Evolutionary conservation across 2,797 vertebrate genomes (phyloP).

Genomic region (Dryobates pubescens): DNA sequence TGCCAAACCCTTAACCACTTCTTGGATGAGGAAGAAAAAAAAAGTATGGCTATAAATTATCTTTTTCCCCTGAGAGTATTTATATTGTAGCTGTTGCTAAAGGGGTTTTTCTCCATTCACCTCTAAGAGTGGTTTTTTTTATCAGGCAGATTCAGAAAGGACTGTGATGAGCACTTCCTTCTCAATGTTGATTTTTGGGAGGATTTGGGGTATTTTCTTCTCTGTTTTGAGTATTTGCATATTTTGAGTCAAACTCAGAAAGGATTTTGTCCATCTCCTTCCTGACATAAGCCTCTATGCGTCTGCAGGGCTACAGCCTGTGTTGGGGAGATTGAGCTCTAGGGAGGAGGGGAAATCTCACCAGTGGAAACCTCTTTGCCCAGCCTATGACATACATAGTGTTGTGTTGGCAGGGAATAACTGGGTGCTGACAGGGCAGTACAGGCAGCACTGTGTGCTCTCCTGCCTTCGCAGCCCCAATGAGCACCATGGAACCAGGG

Average conservation of each 20-base stretch:
- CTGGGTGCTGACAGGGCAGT: background rate
- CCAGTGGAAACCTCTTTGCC: background rate
- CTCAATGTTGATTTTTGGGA: background rate
- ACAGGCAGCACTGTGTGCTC: background rate
- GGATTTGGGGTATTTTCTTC: background rate
- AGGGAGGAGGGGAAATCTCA: background rate
- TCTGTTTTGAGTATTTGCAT: background rate
- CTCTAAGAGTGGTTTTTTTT: background rate
- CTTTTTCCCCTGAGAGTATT: background rate
- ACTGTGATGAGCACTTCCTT: background rate
- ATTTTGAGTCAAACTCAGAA: background rate
- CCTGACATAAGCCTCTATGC: accelerated
- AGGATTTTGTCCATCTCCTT: background rate
- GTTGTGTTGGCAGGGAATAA: background rate
- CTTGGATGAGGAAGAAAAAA: constrained; percentile 14
- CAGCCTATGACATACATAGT: accelerated
- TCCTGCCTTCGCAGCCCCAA: background rate
- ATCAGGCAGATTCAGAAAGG: background rate
- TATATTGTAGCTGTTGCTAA: background rate
- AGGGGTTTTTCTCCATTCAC: constrained; percentile 9
- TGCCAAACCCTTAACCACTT: constrained; percentile 29
- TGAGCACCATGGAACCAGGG: background rate
- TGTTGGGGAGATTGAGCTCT: background rate
- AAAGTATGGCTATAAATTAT: background rate
- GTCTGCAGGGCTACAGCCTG: background rate